Conservation (phyloP, 2,888 invertebrate genomes). For the Eumacrocentrus americanus region DNA sequence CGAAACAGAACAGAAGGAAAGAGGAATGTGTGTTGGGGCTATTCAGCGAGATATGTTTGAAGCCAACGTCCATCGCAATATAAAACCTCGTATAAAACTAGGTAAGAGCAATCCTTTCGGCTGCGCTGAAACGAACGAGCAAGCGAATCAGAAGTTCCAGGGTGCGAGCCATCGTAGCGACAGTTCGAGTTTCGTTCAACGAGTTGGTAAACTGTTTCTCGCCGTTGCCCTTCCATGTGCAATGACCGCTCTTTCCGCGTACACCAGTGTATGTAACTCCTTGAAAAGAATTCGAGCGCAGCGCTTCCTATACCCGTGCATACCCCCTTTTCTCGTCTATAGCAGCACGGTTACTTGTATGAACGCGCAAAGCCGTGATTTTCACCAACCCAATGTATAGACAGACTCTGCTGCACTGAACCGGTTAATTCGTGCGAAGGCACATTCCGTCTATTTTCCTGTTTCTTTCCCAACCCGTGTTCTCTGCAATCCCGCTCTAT, state of each 20-base stretch:
- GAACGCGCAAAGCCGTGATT: slow-evolving; percentile 16
- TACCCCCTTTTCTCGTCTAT: too few relatives aligned
- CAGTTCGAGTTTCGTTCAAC: slow-evolving; percentile 51
- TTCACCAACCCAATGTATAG: slow-evolving; percentile 14
- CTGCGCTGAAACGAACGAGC: slow-evolving; percentile 8
- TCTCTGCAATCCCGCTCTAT: background rate
- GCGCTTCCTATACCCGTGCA: background rate
- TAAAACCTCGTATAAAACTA: slow-evolving; percentile 10
- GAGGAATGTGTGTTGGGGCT: background rate
- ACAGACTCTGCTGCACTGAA: slow-evolving; percentile 20
- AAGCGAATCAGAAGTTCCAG: slow-evolving; percentile 10
- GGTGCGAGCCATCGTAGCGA: slow-evolving; percentile 6
- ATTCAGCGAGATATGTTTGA: background rate
- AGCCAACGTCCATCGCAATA: background rate
- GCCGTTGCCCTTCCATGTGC: slow-evolving; percentile 30
- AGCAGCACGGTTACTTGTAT: background rate
- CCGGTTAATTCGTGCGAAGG: slow-evolving; percentile 25
- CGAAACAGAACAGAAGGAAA: background rate
- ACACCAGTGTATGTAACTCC: slow-evolving; percentile 10
- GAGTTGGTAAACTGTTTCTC: slow-evolving; percentile 57
- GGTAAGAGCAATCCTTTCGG: slow-evolving; percentile 19
- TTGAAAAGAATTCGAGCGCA: slow-evolving; percentile 26
- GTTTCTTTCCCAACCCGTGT: background rate
- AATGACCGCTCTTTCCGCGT: slow-evolving; percentile 11
- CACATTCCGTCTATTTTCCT: slow-evolving; percentile 14